Base-by-base conservation (phyloP, 2,888 invertebrate species). In the Lithosia quadra region DNA sequence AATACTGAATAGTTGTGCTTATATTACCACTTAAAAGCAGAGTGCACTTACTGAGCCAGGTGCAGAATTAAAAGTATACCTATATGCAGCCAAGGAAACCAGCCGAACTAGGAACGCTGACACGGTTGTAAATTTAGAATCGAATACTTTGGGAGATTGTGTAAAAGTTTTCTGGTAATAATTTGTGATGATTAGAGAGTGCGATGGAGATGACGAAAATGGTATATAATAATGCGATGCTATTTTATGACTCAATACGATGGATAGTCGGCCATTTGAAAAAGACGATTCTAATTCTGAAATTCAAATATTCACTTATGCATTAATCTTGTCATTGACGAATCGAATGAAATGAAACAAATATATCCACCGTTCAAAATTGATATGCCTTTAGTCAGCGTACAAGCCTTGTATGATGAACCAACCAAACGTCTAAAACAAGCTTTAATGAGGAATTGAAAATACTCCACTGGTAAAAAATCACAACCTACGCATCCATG, bases 31-130 rank as follows among this genome's bases (percentile, higher is more conserved):
- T 71, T 74, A 76, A 78, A 79, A 78, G 79, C 81, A 83, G 81
- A 77, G 74, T 91, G 92, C 93, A 92, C 92, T 93, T 92, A 92
- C 81, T 73, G 90, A 83, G 87, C 77, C 92, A 92, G 93, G 91
- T 92, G 93, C 84, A 82, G 78, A 85, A 89, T 90, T 90, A 90
- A 91, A 89, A 92, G 89, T 91, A 88, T 73, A 85, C 80, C 80
- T 78, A n/a, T n/a, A n/a, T n/a, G n/a, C n/a, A n/a, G n/a, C n/a
- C 76, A 81, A 81, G 82, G 78, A 82, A 84, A 82, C 80, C 80
- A 71, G 65, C 68, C 59, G 64, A 24, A 63, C 74, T 69, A 78
- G 71, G 65, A 69, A 67, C 63, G 53, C 66, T 75, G 73, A 72
- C 67, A 63, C 65, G 18, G 68, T 65, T 36, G 69, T 80, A 78